phyloP scores from a whole-genome alignment of 2,888 invertebrate genomes.

The Scrobipalpa atriplicella region DNA sequence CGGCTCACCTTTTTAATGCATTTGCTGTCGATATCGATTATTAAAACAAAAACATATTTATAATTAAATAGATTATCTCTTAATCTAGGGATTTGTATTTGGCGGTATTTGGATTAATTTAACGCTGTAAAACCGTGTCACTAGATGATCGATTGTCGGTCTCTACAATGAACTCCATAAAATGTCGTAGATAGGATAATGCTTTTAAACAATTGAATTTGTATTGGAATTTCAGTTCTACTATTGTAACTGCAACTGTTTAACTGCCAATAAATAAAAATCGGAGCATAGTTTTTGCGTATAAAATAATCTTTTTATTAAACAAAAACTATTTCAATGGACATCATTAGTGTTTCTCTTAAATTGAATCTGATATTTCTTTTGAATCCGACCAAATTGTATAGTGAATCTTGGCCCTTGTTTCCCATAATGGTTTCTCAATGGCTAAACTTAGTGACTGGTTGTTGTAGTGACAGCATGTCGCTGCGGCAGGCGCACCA shows the following conservation, averaged over 20 bases:
- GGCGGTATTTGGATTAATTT: neutral
- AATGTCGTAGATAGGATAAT: constrained; percentile 2
- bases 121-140: neutral
- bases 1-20: neutral
- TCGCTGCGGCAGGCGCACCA: constrained; percentile 51
- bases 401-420: too few species aligned
- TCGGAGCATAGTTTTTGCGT: neutral
- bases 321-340: too few species aligned
- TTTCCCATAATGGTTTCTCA: too few species aligned
- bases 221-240: neutral
- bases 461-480: constrained; percentile 64
- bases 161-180: neutral
- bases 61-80: neutral
- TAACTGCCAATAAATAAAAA: neutral
- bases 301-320: too few species aligned
- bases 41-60: too few species aligned
- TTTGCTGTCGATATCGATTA: neutral
- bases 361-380: too few species aligned
- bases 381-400: too few species aligned
- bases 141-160: constrained; percentile 6
- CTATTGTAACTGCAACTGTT: neutral
- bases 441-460: too few species aligned
- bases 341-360: too few species aligned
- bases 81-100: constrained; percentile 1
- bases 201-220: neutral